Evolutionary conservation across 2,888 invertebrate species (phyloP).

Genomic region (Oxystoma pomonae): DNA sequence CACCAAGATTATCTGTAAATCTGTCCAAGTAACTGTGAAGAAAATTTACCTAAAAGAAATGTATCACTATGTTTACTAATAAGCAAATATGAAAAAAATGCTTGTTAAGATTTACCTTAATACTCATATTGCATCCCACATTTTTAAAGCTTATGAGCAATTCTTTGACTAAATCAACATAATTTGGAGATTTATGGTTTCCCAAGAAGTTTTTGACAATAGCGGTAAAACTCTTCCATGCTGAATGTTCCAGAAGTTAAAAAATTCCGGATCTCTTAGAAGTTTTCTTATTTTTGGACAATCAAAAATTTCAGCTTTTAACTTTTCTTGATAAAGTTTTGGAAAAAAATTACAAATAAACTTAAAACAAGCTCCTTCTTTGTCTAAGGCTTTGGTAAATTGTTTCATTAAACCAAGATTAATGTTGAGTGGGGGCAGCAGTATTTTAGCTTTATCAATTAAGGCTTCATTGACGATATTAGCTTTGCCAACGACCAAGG

Average conservation of each 20-base stretch:
- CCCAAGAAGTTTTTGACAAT: neutral
- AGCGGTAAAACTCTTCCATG: neutral
- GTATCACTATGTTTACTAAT: neutral
- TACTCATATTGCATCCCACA: neutral
- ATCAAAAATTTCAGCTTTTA: neutral
- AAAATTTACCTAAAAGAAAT: neutral
- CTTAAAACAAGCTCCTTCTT: neutral
- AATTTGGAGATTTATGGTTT: neutral
- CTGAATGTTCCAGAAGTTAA: neutral
- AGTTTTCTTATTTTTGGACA: neutral
- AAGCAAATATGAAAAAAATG: neutral
- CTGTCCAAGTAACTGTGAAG: neutral
- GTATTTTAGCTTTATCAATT: neutral
- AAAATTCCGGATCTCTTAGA: neutral
- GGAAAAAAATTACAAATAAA: neutral
- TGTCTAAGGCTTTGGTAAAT: neutral
- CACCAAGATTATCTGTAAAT: conserved; percentile 1
- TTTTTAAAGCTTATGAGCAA: neutral
- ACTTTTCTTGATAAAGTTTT: no score
- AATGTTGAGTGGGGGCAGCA: neutral
- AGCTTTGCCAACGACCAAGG: neutral
- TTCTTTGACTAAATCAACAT: neutral
- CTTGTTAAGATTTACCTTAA: neutral
- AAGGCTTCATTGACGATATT: neutral
- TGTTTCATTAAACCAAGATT: neutral